Conservation (phyloP, 2,113 vertebrate genomes). For the Coturnix japonica region DNA sequence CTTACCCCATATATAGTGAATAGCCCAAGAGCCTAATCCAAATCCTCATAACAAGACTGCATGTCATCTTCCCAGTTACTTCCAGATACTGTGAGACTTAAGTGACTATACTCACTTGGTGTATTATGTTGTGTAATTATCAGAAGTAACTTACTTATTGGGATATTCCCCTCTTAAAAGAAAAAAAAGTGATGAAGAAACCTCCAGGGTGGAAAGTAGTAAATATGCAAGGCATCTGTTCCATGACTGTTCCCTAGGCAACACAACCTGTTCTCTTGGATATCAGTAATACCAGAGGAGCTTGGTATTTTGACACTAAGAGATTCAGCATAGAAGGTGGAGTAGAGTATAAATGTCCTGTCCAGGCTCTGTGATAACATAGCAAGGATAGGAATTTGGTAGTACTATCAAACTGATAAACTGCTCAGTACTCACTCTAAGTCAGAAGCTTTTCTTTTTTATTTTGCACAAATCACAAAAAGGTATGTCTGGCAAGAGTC, state of each 20-base stretch:
- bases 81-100: not conserved
- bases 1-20: not conserved
- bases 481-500: not conserved
- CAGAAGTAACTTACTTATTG: not conserved
- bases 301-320: not conserved
- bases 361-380: not conserved
- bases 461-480: not conserved
- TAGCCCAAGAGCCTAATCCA: not conserved
- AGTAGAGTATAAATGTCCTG: not conserved
- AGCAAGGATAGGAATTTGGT: not conserved
- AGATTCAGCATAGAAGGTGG: not conserved
- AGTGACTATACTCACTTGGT: not conserved
- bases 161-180: not conserved
- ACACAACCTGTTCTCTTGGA: not conserved
- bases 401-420: not conserved
- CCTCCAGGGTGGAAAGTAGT: not conserved
- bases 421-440: not conserved
- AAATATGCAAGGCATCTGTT: not conserved
- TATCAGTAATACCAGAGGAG: not conserved
- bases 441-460: not conserved
- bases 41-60: not conserved
- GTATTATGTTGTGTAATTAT: not conserved
- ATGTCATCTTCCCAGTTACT: not conserved
- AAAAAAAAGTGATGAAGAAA: not conserved
- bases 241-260: not conserved